phyloP scores from a whole-genome alignment of 2,888 invertebrate species.

The Notocelia uddmanniana region DNA sequence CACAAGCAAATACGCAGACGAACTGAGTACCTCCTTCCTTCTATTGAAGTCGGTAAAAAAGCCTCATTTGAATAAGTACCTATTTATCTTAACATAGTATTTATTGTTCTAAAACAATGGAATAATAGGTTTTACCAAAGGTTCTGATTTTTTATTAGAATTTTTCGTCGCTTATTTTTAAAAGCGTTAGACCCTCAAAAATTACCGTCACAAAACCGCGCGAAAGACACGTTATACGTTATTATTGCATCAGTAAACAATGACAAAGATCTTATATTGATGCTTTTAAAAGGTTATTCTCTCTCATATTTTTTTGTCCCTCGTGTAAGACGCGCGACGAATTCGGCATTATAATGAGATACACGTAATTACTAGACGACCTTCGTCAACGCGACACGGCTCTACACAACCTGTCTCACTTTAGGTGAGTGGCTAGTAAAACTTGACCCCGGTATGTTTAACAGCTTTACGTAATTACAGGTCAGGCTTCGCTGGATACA shows the following conservation, averaged over 20 bases:
- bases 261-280: neutral
- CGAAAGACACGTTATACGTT: too few relatives aligned
- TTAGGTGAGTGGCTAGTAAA: neutral
- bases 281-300: neutral
- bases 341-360: slow-evolving; percentile 27
- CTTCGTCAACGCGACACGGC: slow-evolving; percentile 16
- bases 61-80: too few relatives aligned
- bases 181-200: too few relatives aligned
- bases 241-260: neutral
- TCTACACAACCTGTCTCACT: neutral
- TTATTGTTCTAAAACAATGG: too few relatives aligned
- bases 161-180: too few relatives aligned
- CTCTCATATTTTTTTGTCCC: neutral
- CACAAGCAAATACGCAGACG: too few relatives aligned
- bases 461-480: neutral
- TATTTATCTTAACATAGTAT: too few relatives aligned
- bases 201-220: too few relatives aligned
- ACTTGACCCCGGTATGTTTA: neutral
- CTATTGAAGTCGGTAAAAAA: too few relatives aligned
- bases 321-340: slow-evolving; percentile 1
- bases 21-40: too few relatives aligned
- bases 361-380: slow-evolving; percentile 26
- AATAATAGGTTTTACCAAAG: too few relatives aligned
- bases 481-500: neutral
- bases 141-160: too few relatives aligned